phyloP scores from a whole-genome alignment of 23 tunicate species.

The Styela clava region DNA sequence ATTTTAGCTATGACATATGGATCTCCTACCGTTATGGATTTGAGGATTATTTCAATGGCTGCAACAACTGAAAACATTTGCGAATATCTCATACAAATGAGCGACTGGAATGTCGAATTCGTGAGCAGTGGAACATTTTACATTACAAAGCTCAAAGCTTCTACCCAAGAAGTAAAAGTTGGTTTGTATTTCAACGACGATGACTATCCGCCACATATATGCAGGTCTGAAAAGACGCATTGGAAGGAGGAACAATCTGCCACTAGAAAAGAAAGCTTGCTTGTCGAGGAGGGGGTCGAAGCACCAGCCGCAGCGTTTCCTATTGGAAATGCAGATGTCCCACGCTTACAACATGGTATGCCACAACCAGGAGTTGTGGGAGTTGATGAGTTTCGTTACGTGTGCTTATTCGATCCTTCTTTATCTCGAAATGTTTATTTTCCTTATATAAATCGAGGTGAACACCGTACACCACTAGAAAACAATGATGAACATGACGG shows the following conservation, averaged over 20 bases:
- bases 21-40: neutral
- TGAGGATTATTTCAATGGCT: neutral
- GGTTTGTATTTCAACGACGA: slow-evolving; percentile 1
- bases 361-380: neutral
- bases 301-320: neutral
- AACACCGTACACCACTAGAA: neutral
- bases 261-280: neutral
- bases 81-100: neutral
- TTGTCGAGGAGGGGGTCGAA: neutral
- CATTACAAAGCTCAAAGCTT: neutral
- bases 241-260: neutral
- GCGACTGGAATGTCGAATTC: neutral
- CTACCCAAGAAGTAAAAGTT: neutral
- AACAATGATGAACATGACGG: neutral
- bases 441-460: neutral
- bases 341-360: neutral
- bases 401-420: neutral
- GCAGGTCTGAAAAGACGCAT: neutral
- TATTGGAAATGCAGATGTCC: neutral
- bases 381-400: neutral
- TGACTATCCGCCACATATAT: neutral
- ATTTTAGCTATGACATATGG: neutral
- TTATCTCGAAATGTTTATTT: neutral
- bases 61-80: neutral
- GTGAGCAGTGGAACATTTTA: neutral